Base-by-base conservation (phyloP, 1,140 invertebrate species). In the Theocolax elegans region DNA sequence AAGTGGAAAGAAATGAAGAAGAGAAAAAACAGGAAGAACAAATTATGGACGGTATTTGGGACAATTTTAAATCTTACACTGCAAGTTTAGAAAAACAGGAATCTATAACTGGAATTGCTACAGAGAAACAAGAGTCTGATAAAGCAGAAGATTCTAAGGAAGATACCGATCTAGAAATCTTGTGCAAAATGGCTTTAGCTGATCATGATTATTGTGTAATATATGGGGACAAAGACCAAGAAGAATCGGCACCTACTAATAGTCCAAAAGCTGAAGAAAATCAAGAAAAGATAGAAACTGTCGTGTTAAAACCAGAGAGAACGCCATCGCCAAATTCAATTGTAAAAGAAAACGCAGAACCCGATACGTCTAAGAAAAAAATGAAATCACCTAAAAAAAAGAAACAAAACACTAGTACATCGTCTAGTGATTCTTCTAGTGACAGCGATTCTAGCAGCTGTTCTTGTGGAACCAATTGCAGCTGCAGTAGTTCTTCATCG, bases 391-490 rank as follows among this genome's bases (percentile, higher is more conserved):
- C 83, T 1, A 86, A 86, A 67, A 87, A 87, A 72, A 80, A 82
- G 51, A 81, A 82, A 35, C 76, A 79, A 29, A 80, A 77, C 21
- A 81, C 76, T 35, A 82, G 77, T 53, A 89, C 89, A 9, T 90
- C 89, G 8, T 90, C 90, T 1, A 92, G 89, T 73, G 91, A 91
- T 70, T 92, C 91, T 8, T 93, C 91, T 27, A 92, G 90, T 79
- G 91, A 92, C 69, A 90, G 88, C 29, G 92, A 92, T 76, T 92
- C 92, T 2, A 90, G 89, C 65, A 92, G 90, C 79, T 94, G 93
- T 74, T 91, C 91, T 0, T 94, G 93, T 78, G 92, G 92, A 6
- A 90, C 90, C 3, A 92, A 94, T 82, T 94, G 93, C 76, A 94
- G 92, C 73, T 93, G 92, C 71, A 92, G 90, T 40, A 91, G 89